Percentiles rank a stretch among this genome's conserved stretches.
These are phyloP conservation scores for Dicrurus megarhynchus DNA, from an alignment of 2,113 vertebrate species.

Conservation along the genomic window DNA sequence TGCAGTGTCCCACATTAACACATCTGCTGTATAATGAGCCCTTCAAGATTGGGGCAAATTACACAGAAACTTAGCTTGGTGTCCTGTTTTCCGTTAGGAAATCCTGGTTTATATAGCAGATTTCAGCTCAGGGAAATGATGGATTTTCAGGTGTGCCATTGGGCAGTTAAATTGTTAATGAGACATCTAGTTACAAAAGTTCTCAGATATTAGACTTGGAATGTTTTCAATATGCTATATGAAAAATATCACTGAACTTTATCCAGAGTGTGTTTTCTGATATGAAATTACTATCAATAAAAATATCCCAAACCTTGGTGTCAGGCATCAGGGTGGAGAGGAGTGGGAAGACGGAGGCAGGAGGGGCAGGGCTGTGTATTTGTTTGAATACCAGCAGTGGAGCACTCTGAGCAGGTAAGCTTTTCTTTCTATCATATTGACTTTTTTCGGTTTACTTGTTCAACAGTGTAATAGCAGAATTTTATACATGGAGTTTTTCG, in stretches of 20 bases:
- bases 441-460: not conserved
- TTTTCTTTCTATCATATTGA: not conserved
- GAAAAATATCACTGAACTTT: not conserved
- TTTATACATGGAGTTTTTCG: not conserved
- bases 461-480: not conserved
- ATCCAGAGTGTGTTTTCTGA: not conserved
- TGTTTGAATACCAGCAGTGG: not conserved
- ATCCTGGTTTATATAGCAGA: not conserved
- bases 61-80: not conserved
- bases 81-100: not conserved
- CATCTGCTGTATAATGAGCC: not conserved
- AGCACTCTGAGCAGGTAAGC: not conserved
- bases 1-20: not conserved
- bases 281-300: not conserved
- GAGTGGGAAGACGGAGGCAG: not conserved
- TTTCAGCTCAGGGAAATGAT: not conserved
- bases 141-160: not conserved
- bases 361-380: not conserved
- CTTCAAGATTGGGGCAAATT: not conserved
- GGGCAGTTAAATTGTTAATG: not conserved
- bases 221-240: not conserved
- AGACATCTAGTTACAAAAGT: not conserved
- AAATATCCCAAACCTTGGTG: not conserved
- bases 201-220: not conserved
- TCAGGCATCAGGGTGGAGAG: not conserved